Base-by-base conservation (phyloP, 2,888 invertebrate species). In the Drosophila anomelani region DNA sequence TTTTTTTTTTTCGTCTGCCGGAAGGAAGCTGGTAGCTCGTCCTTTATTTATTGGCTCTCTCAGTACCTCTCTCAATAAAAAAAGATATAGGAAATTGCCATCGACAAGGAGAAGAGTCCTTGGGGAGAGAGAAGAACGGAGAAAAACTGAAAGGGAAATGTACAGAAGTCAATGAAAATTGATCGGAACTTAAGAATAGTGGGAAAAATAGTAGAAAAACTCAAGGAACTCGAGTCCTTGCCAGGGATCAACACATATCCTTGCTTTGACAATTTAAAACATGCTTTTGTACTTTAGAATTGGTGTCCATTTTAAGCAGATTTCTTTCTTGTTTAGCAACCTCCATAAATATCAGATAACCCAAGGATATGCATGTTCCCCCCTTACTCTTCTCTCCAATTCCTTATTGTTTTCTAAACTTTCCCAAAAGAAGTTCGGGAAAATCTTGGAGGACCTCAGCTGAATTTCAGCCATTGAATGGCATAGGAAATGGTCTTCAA, bases 61-160 rank as follows among this genome's bases (percentile, higher is more conserved):
- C 55, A 51, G 41, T 34, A n/a, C 34, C 20, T 12, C 23, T 54
- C 38, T 46, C 38, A 59, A 49, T 39, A 47, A 56, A 36, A 56
- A 17, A 61, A 57, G 44, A 41, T 41, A 60, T 34, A 72, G 85
- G 83, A 80, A 82, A 87, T 78, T 74, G 85, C 82, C 80, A 74
- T 57, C 76, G 78, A 85, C 78, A 76, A 80, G 75, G 64, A 54
- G 59, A 68, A 74, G 77, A 72, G 70, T 76, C 78, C 75, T 69
- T 78, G 73, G 66, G 46, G 47, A 55, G 51, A 2, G 17, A n/a
- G 15, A 32, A 15, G 46, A 41, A 38, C 29, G 7, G 29, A 7
- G 20, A 8, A 10, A 20, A 36, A 36, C 44, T 3, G 20, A n/a
- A 15, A n/a, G 12, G 20, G 20, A 38, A 34, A 55, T 32, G 26